Evolutionary conservation across 2,888 invertebrate genomes (phyloP), one percentile per base, ranked within the genome.

Genomic region (Ennomos erosarius): DNA sequence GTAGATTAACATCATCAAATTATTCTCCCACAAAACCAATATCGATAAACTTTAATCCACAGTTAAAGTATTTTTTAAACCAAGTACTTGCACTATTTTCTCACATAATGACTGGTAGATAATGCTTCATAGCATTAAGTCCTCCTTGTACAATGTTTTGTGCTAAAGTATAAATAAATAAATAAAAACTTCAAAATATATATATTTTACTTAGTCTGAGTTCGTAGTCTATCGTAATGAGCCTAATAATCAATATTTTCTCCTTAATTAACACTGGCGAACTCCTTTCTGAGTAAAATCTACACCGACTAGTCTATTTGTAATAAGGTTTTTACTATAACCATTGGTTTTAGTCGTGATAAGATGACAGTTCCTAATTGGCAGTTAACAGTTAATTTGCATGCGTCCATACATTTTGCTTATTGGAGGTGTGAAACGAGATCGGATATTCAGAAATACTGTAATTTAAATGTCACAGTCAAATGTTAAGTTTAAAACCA

Each of bases 311-410:
- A 42, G 13, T 36, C 36, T 12, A 42, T n/a, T 55, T 55, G 46
- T 55, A 42, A 55, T 47, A 47, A 47, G 42, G 35, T 16, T 47
- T 46, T 40, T 11, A 40, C 38, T 12, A 35, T 46, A 13, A 42
- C 10, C 10, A 54, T 39, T 54, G 46, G 46, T 47, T 16, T 16
- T 16, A 38, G 38, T 16, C 39, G 46, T 34, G 12, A 9, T 44
- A 44, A 38, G 9, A 39, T 26, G 47, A 40, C 47, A 47, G 42
- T 16, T 42, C 11, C 10, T 47, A 47, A 48, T 48, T 47, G 45
- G 38, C 33, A 12, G 13, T 45, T 39, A 39, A 13, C 10, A 26
- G 40, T 50, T 40, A 38, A 48, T 50, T 40, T 40, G 49, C 49
- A 50, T 40, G 26, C 11, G n/a, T 12, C 40, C 12, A n/a, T 45